Evolutionary conservation across 2,113 vertebrate species (phyloP).

Genomic region (Lamprotornis superbus): DNA sequence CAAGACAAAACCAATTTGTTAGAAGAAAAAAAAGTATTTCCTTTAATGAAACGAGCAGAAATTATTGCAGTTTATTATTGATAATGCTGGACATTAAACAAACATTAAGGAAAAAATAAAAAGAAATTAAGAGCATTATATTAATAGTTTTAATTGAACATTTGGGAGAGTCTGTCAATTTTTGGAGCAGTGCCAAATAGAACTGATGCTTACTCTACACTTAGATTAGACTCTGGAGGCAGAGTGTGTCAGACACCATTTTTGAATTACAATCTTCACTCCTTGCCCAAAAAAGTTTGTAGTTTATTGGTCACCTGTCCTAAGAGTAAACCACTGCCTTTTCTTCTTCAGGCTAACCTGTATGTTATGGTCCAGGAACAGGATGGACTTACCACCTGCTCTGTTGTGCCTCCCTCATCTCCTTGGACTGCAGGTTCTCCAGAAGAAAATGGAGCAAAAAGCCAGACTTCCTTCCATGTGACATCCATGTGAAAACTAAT

Average conservation of each 20-base stretch:
- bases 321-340: not conserved
- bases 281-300: not conserved
- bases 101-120: not conserved
- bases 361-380: fast-evolving
- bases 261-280: not conserved
- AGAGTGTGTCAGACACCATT: not conserved
- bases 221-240: not conserved
- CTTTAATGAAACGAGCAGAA: not conserved
- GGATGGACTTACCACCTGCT: fast-evolving
- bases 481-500: not conserved
- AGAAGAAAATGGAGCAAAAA: not conserved
- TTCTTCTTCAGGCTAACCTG: not conserved
- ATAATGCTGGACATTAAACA: not conserved
- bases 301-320: not conserved
- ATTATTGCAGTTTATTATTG: not conserved
- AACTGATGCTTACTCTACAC: not conserved
- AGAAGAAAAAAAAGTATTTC: not conserved
- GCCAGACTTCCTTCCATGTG: not conserved
- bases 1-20: not conserved
- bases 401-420: not conserved
- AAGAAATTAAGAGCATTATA: not conserved
- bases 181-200: not conserved
- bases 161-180: not conserved
- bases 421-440: not conserved
- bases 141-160: not conserved